Percentiles rank a stretch among this genome's conserved stretches.
phyloP scores from a whole-genome alignment of 2,113 vertebrate species.

The Marmota flaviventris region DNA sequence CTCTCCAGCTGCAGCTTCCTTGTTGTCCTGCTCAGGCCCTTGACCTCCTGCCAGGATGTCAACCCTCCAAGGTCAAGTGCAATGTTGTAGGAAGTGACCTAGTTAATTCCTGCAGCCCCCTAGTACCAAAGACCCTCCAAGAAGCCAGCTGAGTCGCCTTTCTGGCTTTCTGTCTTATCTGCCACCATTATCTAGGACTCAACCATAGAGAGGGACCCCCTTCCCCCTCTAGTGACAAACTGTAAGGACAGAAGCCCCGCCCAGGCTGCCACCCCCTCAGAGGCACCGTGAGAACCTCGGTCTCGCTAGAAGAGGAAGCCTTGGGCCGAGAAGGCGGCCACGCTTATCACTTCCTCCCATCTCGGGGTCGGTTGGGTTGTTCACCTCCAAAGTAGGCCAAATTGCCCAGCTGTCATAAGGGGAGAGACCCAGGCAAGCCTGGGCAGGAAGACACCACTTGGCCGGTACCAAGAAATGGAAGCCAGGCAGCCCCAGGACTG shows the following conservation, averaged over 20 bases:
- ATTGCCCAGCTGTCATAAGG: slow-evolving; percentile 70
- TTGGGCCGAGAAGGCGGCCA: background rate
- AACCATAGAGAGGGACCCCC: fast-evolving
- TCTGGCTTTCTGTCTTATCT: background rate
- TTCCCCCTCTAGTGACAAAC: slow-evolving; percentile 27
- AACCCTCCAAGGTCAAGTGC: background rate
- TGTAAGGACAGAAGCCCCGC: slow-evolving; percentile 57
- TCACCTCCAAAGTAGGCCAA: slow-evolving; percentile 87
- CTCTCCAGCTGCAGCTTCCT: no score
- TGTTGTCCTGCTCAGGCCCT: no score
- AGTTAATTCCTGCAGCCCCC: background rate
- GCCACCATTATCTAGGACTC: background rate
- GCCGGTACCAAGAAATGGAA: background rate
- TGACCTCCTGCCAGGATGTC: background rate
- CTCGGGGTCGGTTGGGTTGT: slow-evolving; percentile 74
- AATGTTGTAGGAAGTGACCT: fast-evolving
- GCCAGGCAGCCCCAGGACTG: background rate
- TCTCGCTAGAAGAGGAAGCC: slow-evolving; percentile 68
- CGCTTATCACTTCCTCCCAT: slow-evolving; percentile 88
- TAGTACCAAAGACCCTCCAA: background rate
- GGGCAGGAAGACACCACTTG: slow-evolving; percentile 74
- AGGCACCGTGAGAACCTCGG: slow-evolving; percentile 84
- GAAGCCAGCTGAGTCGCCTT: background rate
- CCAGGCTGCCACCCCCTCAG: slow-evolving; percentile 79
- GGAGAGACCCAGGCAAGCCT: slow-evolving; percentile 76